Evolutionary conservation across 2,888 invertebrate species (phyloP).

Genomic region (Odontothrips loti): DNA sequence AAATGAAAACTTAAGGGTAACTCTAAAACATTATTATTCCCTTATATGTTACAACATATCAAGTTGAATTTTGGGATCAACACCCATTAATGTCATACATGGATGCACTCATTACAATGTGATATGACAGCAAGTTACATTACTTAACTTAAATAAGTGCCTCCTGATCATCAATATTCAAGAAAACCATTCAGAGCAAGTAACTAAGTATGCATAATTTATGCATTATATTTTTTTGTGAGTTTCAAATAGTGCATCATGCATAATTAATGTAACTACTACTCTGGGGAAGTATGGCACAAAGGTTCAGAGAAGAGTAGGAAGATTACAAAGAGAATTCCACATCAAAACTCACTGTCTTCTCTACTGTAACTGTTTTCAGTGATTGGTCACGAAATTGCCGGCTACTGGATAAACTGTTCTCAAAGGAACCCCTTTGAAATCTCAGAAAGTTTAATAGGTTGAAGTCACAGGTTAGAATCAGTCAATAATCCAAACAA

Average conservation of each 20-base stretch:
- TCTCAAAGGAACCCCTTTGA: too few species aligned
- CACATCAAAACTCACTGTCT: neutral
- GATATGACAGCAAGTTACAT: slow-evolving; percentile 17
- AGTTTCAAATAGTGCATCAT: neutral
- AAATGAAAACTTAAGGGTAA: slow-evolving; percentile 1
- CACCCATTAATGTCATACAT: neutral
- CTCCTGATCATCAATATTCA: neutral
- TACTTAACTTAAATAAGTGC: slow-evolving; percentile 1
- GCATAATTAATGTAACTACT: slow-evolving; percentile 15
- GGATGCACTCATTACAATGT: neutral
- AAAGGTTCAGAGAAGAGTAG: neutral
- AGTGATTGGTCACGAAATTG: neutral
- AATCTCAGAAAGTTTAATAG: neutral
- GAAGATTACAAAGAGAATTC: neutral
- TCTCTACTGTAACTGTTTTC: neutral
- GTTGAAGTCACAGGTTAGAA: neutral
- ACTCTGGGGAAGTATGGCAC: slow-evolving; percentile 18
- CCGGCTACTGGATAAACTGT: neutral
- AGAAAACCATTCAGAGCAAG: neutral
- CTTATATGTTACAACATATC: slow-evolving; percentile 14
- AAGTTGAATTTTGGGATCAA: neutral
- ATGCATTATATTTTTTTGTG: neutral
- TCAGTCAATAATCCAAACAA: neutral
- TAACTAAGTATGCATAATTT: neutral
- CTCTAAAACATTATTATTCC: slow-evolving; percentile 22